A percentile compares a stretch with the other conserved stretches of the same genome.
Evolutionary conservation across 2,888 invertebrate genomes (phyloP).

Genomic region (Andrena bicolor): DNA sequence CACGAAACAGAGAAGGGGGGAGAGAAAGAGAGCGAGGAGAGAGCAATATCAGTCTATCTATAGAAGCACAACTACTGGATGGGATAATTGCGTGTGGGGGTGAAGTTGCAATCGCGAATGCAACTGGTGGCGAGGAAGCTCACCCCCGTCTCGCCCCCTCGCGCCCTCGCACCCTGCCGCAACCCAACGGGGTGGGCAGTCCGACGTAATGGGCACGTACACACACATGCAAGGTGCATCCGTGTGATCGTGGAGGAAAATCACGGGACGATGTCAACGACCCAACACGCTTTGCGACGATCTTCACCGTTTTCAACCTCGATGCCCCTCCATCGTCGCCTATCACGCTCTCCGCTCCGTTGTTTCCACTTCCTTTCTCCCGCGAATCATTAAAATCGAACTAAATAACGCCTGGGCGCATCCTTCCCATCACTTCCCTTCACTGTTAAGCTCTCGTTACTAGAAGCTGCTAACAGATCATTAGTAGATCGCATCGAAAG

Average conservation of each 20-base stretch:
- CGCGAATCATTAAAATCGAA: too few species aligned
- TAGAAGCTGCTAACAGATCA: too few species aligned
- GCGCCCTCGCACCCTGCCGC: neutral
- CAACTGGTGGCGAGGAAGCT: conserved; percentile 68
- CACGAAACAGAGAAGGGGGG: conserved; percentile 11
- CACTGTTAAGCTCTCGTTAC: too few species aligned
- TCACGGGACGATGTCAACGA: conserved; percentile 82
- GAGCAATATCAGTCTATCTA: conserved; percentile 73
- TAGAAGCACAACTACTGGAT: conserved; percentile 75
- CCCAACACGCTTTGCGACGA: conserved; percentile 61
- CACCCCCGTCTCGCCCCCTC: conserved; percentile 22
- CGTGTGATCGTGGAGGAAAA: conserved; percentile 79
- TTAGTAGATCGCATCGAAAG: too few species aligned
- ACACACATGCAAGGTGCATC: conserved; percentile 73
- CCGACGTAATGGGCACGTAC: conserved; percentile 66
- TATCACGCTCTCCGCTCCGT: neutral
- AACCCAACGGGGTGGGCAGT: conserved; percentile 55
- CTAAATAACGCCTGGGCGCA: too few species aligned
- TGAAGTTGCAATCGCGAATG: conserved; percentile 75
- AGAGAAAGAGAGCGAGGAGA: conserved; percentile 22
- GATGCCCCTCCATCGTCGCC: conserved; percentile 28
- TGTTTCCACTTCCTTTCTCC: too few species aligned
- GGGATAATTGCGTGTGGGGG: conserved; percentile 77
- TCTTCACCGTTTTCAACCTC: conserved; percentile 68
- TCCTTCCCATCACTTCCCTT: too few species aligned